Percentiles rank a stretch among this genome's conserved stretches.
Evolutionary conservation across 2,888 invertebrate genomes (phyloP).

Genomic region (Minunthozetes semirufus): DNA sequence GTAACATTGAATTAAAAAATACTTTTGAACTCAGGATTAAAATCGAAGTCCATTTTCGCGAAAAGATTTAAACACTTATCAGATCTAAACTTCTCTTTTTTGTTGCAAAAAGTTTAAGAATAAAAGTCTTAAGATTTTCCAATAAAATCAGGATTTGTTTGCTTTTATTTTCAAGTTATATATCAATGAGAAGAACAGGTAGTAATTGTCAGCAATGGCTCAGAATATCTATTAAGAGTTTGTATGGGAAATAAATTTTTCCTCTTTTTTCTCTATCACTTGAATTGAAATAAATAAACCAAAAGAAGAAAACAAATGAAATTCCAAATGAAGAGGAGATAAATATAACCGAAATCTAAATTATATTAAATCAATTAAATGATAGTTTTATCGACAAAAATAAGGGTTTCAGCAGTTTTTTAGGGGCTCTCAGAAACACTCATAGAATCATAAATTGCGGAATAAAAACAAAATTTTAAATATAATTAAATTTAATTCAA

Average conservation of each 20-base stretch:
- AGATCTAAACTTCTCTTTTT: too few relatives aligned
- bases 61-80: too few relatives aligned
- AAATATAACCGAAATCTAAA: neutral
- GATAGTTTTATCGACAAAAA: neutral
- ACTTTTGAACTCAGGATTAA: neutral
- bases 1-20: neutral
- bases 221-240: neutral
- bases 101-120: neutral
- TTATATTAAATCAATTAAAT: slow-evolving; percentile 7
- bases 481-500: neutral
- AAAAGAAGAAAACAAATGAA: too few relatives aligned
- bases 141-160: neutral
- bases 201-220: neutral
- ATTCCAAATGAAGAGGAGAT: neutral
- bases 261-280: too few relatives aligned
- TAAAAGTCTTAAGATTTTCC: neutral
- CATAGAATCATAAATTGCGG: neutral
- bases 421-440: neutral
- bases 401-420: neutral
- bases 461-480: neutral
- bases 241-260: too few relatives aligned
- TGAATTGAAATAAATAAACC: too few relatives aligned
- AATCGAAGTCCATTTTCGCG: neutral
- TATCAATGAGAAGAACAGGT: slow-evolving; percentile 3
- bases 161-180: neutral